phyloP scores from a whole-genome alignment of 2,113 vertebrate species.

The Menura novaehollandiae region DNA sequence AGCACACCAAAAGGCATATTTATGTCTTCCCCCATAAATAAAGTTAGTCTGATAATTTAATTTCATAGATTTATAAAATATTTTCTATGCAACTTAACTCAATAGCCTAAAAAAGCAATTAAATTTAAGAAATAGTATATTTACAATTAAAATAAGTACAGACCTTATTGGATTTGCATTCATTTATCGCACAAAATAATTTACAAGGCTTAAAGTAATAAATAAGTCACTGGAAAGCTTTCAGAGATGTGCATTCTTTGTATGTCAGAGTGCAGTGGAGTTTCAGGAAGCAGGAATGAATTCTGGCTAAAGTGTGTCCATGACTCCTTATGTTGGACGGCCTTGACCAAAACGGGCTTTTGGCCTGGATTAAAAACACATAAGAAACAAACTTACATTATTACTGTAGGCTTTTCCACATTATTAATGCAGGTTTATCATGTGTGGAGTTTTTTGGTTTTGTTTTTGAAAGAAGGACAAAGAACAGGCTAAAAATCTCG shows the following conservation, averaged over 20 bases:
- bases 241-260: slow-evolving; percentile 25
- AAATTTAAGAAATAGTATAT: slow-evolving; percentile 56
- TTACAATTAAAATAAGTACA: slow-evolving; percentile 70
- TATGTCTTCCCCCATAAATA: slow-evolving; percentile 15
- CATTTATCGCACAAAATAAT: slow-evolving; percentile 50
- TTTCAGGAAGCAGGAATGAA: slow-evolving; percentile 38
- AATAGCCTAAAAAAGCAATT: slow-evolving; percentile 42
- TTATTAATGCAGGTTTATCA: background rate
- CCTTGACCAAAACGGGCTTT: slow-evolving; percentile 76
- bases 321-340: slow-evolving; percentile 66
- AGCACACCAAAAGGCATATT: slow-evolving; percentile 1
- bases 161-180: slow-evolving; percentile 45
- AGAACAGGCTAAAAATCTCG: background rate
- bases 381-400: background rate
- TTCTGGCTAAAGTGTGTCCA: background rate
- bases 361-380: slow-evolving; percentile 62
- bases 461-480: background rate
- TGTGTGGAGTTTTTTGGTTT: fast-evolving
- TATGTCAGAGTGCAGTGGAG: background rate
- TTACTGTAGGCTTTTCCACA: background rate
- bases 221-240: slow-evolving; percentile 67
- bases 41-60: slow-evolving; percentile 45
- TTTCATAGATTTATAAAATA: slow-evolving; percentile 40
- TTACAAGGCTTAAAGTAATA: slow-evolving; percentile 59
- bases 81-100: slow-evolving; percentile 50